Evolutionary conservation across 2,797 vertebrate species (phyloP).

Genomic region (Brachyrhaphis roseni): DNA sequence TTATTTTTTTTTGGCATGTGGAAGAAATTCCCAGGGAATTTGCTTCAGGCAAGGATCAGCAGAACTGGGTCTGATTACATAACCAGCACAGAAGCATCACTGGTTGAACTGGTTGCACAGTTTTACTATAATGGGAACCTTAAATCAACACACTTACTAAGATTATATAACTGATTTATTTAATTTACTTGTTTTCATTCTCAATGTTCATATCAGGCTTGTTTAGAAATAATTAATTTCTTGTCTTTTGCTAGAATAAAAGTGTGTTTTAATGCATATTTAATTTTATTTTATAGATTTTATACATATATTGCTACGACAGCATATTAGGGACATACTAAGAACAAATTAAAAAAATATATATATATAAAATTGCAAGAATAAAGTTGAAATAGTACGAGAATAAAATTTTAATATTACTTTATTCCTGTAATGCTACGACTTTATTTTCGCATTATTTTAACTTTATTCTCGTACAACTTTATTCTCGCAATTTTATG

Average conservation of each 20-base stretch:
- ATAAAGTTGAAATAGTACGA: no score
- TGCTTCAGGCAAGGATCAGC: slow-evolving; percentile 20
- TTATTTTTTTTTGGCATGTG: background rate
- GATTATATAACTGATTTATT: background rate
- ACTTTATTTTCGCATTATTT: no score
- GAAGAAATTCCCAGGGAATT: slow-evolving; percentile 5
- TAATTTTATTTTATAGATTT: background rate
- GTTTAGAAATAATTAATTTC: background rate
- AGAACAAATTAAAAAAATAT: background rate
- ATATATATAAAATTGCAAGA: no score
- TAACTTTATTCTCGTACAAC: no score
- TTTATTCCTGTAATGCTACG: no score
- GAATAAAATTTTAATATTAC: no score
- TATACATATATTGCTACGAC: background rate
- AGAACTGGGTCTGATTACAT: slow-evolving; percentile 45
- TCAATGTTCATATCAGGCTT: background rate
- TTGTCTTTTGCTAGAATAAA: background rate
- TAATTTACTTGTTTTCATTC: background rate
- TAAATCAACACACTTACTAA: background rate
- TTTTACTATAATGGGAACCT: background rate
- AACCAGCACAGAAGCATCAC: slow-evolving; percentile 2
- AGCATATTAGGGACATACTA: no score
- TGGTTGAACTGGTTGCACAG: slow-evolving; percentile 13
- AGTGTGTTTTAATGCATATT: background rate
- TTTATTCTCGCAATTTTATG: no score